Evolutionary conservation across 2,113 vertebrate species (phyloP), one percentile per base, ranked within the genome.

Genomic region (Stigmatopora nigra): DNA sequence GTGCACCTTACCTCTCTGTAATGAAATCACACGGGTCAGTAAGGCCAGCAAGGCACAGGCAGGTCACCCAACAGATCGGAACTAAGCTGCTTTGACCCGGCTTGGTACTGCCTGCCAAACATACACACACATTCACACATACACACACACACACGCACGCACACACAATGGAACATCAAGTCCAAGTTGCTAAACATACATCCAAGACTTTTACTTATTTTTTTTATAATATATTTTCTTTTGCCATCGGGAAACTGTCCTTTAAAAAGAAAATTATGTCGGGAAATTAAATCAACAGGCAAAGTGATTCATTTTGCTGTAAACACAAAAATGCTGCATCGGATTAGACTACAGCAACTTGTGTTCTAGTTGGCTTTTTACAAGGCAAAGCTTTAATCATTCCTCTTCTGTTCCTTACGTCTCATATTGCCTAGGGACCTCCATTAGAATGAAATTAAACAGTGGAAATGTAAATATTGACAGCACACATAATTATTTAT

Each of bases 81-180:
- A 90, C 83, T 91, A 91, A 91, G 88, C 87, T 86, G 81, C 86
- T 90, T 82, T 90, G 90, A 91, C 89, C 88, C 78, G 58, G 79
- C 70, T 86, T 85, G 87, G 88, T 84, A 78, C 82, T 69, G 79
- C 73, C 57, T 76, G 84, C 87, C 84, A 85, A 73, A 71, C 69
- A 69, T 76, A 68, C 73, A 78, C 68, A 80, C 70, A 66, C 55
- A 77, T 66, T 47, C 78, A 72, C 70, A 60, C 67, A 61, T 67
- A 69, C 47, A 65, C 60, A 71, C 68, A 61, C 65, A 72, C 61
- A 69, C 46, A 68, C 36, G 67, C 57, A 68, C 73, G 47, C 61
- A 69, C 64, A 72, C 75, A 82, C 80, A 85, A 83, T 81, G 77
- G 64, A 75, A 53, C 70, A 75, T 79, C 75, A 76, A 65, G 38